Percentiles rank a stretch among this genome's conserved stretches.
Conservation (phyloP, 37 sponge, comb jelly and placozoan species). For the Eunapius fragilis region DNA sequence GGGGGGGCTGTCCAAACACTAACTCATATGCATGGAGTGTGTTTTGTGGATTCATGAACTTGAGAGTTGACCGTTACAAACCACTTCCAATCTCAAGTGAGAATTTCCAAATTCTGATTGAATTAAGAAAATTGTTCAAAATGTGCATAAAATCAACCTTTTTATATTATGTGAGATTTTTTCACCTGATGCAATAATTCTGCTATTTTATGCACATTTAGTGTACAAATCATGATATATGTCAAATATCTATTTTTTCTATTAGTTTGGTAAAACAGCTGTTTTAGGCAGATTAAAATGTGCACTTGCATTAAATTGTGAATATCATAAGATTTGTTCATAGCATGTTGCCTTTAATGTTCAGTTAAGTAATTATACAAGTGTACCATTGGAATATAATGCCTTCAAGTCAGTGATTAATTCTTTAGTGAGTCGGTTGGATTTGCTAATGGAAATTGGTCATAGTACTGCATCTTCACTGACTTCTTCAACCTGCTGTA, state of each 20-base stretch:
- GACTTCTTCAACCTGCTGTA: neutral
- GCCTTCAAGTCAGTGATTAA: neutral
- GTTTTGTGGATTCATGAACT: too few relatives aligned
- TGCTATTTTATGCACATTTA: neutral
- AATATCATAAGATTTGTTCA: neutral
- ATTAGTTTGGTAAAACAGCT: neutral
- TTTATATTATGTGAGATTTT: neutral
- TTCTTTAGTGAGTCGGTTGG: neutral
- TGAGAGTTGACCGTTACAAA: too few relatives aligned
- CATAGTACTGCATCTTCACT: neutral
- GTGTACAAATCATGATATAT: neutral
- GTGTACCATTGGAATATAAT: neutral
- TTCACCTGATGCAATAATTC: neutral
- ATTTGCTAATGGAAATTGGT: neutral
- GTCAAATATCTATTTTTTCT: neutral
- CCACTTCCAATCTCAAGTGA: neutral
- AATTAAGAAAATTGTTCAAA: neutral
- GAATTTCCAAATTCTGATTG: neutral
- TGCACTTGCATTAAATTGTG: neutral
- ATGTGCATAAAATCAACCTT: neutral
- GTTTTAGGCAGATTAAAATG: neutral
- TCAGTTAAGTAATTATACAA: neutral
- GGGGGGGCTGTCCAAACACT: too few relatives aligned
- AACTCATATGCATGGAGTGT: too few relatives aligned
- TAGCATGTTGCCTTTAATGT: neutral